Base-by-base conservation (phyloP, 2,113 vertebrate genomes). In the Cinclus mexicanus region DNA sequence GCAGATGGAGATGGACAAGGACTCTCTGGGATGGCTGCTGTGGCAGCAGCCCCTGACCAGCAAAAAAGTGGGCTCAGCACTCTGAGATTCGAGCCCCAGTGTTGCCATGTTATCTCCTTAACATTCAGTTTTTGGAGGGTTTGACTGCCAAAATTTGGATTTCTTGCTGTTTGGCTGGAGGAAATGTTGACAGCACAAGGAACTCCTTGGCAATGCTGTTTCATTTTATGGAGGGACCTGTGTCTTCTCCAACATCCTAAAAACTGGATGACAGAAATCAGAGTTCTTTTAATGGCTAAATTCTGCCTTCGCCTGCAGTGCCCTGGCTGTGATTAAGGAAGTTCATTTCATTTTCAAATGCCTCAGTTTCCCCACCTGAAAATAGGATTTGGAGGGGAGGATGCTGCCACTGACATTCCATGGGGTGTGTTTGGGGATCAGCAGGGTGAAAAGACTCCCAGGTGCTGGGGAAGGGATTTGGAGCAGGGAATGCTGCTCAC, bases 301-400 rank as follows among this genome's bases (percentile, higher is more conserved):
- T 39, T 52, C 57, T 84, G 47, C 52, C 50, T 84, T 33, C 31
- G 3, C 18, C 39, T 67, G 20, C 47, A 26, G 6, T 9, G 7
- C 26, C 49, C 28, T 16, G 16, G 5, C 2, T 23, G 21, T 41
- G 17, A 9, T 44, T 39, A 39, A 53, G 7, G 24, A 61, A 17
- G 21, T 3, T 83, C 33, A 11, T 24, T 44, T 31, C 2, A 1
- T 35, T 53, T 37, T 6, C 14, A 35, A 9, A 14, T 53, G 39
- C 55, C 68, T 89, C 71, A 35, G n/a, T 92, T 87, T 94, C 59
- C 63, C 68, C 57, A 57, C 15, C 7, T 24, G 33, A 86, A 89
- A 74, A 39, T 12, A 5, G 0, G 0, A 29, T n/a, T 2, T 1
- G 6, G 5, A 16, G 6, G 28, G 8, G 5, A 44, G 3, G 37